Evolutionary conservation across 2,888 invertebrate genomes (phyloP).

Genomic region (Dynastes hyllus): DNA sequence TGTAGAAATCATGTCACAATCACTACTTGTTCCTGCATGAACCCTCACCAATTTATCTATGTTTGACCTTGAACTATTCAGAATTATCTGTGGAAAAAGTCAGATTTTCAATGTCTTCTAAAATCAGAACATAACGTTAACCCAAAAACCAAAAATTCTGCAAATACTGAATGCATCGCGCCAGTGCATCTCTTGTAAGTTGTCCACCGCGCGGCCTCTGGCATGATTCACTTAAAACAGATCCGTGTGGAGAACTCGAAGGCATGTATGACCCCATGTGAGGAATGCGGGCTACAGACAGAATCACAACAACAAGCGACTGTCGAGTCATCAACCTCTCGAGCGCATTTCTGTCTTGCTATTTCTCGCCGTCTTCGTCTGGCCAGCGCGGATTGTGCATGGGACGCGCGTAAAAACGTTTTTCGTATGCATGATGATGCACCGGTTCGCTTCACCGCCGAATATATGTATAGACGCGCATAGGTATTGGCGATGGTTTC

Average conservation of each 20-base stretch:
- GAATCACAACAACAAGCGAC: slow-evolving; percentile 53
- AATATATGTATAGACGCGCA: too few species aligned
- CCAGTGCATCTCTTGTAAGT: slow-evolving; percentile 1
- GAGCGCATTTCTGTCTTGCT: slow-evolving; percentile 23
- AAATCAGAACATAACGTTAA: background rate
- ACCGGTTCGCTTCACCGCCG: too few species aligned
- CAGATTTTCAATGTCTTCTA: too few species aligned
- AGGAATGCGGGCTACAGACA: slow-evolving; percentile 54
- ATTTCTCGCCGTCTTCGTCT: slow-evolving; percentile 20
- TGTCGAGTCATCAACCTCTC: slow-evolving; percentile 52
- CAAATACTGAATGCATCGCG: background rate
- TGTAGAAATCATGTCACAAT: too few species aligned
- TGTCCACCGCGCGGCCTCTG: background rate
- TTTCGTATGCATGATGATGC: too few species aligned
- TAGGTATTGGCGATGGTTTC: too few species aligned
- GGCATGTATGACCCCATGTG: slow-evolving; percentile 52
- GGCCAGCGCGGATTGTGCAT: background rate
- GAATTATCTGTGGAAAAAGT: too few species aligned
- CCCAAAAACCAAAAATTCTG: background rate
- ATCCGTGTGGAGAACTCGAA: slow-evolving; percentile 40
- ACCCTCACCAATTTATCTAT: too few species aligned
- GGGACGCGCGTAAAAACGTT: too few species aligned
- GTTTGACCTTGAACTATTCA: too few species aligned
- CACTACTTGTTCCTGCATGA: too few species aligned
- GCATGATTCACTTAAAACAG: slow-evolving; percentile 44